Percentiles rank a stretch among this genome's conserved stretches.
Evolutionary conservation across 2,888 invertebrate genomes (phyloP).

Genomic region (Troides oblongomaculatus): DNA sequence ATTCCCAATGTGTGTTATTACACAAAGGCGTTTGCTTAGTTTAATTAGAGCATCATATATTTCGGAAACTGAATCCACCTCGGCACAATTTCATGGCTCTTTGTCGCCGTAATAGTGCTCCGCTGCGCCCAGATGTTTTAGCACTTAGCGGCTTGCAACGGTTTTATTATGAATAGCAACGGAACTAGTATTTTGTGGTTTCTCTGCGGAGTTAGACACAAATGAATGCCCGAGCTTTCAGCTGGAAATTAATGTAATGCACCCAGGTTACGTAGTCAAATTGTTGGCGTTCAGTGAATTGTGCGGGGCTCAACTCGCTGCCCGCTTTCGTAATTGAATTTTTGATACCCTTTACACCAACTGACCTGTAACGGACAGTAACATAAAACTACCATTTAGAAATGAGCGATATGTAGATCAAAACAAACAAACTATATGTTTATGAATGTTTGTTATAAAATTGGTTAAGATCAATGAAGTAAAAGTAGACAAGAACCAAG

Average conservation of each 20-base stretch:
- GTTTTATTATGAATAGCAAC: slow-evolving; percentile 78
- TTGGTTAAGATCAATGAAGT: no score
- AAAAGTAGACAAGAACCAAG: background rate
- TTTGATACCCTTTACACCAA: slow-evolving; percentile 47
- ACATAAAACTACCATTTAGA: background rate
- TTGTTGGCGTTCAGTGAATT: slow-evolving; percentile 71
- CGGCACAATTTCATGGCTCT: slow-evolving; percentile 45
- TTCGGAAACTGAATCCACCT: slow-evolving; percentile 21
- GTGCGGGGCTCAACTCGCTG: slow-evolving; percentile 35
- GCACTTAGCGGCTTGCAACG: slow-evolving; percentile 75
- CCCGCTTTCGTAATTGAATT: slow-evolving; percentile 63
- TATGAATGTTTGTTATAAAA: background rate
- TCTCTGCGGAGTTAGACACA: slow-evolving; percentile 71
- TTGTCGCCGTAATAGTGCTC: slow-evolving; percentile 71
- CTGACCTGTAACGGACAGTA: background rate
- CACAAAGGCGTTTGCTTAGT: slow-evolving; percentile 10
- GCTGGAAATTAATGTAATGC: slow-evolving; percentile 78
- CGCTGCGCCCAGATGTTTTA: slow-evolving; percentile 72
- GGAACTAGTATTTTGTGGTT: slow-evolving; percentile 78
- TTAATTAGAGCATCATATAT: slow-evolving; percentile 25
- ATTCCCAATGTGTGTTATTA: background rate
- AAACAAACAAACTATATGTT: slow-evolving; percentile 1
- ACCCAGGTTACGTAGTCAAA: slow-evolving; percentile 73
- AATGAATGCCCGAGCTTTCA: slow-evolving; percentile 77
- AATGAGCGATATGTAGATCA: background rate